Evolutionary conservation across 1,140 invertebrate genomes (phyloP).

Genomic region (Solen grandis): DNA sequence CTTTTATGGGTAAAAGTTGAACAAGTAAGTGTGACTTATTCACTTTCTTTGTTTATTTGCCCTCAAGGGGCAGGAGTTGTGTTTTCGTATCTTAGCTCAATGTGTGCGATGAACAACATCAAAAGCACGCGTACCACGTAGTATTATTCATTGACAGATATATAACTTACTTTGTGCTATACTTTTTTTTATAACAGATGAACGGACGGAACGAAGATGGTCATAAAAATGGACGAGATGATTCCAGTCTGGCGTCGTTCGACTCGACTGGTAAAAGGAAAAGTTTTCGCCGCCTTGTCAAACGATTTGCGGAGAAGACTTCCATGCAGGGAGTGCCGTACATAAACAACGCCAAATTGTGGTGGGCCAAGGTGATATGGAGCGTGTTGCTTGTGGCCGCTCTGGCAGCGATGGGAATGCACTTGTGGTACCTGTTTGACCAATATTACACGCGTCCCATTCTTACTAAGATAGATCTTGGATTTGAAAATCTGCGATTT

Average conservation of each 20-base stretch:
- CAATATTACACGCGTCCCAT: conserved; percentile 59
- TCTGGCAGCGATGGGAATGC: conserved; percentile 51
- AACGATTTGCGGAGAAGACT: conserved; percentile 59
- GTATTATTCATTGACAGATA: no score
- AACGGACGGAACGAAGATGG: neutral
- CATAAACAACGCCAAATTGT: conserved; percentile 48
- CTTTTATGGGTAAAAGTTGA: no score
- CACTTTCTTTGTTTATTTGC: no score
- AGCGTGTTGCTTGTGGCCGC: conserved; percentile 44
- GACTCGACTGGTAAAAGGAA: conserved; percentile 48
- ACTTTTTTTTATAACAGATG: no score
- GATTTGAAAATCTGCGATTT: conserved; percentile 60
- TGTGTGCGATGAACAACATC: no score
- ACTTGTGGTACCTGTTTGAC: conserved; percentile 56
- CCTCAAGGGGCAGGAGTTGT: no score
- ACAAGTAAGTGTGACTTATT: no score
- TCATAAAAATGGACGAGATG: neutral
- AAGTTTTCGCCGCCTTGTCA: conserved; percentile 35
- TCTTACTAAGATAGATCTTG: conserved; percentile 48
- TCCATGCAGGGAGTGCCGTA: conserved; percentile 62
- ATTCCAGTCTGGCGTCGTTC: conserved; percentile 1
- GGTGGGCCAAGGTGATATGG: conserved; percentile 55
- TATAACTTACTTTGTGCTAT: no score
- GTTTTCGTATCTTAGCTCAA: no score
- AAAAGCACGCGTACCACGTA: no score